Evolutionary conservation across 2,888 invertebrate genomes (phyloP).

Genomic region (Agrotis ipsilon): DNA sequence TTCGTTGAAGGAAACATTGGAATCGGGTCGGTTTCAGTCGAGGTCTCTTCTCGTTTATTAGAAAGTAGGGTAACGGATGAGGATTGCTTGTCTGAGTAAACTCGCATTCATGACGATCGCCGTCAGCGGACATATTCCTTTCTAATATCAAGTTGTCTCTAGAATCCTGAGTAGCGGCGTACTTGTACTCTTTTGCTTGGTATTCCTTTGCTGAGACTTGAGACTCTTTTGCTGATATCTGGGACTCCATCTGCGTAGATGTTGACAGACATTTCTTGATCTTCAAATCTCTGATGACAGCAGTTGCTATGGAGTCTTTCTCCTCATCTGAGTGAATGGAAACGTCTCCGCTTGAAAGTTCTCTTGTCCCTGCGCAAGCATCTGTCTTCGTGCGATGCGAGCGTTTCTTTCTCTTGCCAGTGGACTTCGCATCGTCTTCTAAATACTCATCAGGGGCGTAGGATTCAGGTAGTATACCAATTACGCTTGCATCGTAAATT

Average conservation of each 20-base stretch:
- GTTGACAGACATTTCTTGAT: constrained; percentile 69
- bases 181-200: constrained; percentile 60
- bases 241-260: constrained; percentile 70
- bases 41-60: constrained; percentile 67
- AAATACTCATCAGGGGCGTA: constrained; percentile 45
- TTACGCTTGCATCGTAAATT: constrained; percentile 86
- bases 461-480: constrained; percentile 79
- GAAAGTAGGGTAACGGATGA: constrained; percentile 66
- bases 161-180: constrained; percentile 48
- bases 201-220: too few species aligned
- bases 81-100: constrained; percentile 61
- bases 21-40: constrained; percentile 77
- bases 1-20: constrained; percentile 81
- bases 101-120: constrained; percentile 66
- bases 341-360: constrained; percentile 72
- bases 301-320: constrained; percentile 68
- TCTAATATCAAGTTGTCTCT: constrained; percentile 29
- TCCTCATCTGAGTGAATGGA: constrained; percentile 56
- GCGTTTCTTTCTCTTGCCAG: constrained; percentile 71
- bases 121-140: constrained; percentile 20
- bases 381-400: constrained; percentile 83
- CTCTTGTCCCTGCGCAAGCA: constrained; percentile 80
- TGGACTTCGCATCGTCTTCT: constrained; percentile 60
- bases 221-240: constrained; percentile 66
- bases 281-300: constrained; percentile 76